phyloP scores from a whole-genome alignment of 2,113 vertebrate genomes.

The Forbesichthys papilliferus region DNA sequence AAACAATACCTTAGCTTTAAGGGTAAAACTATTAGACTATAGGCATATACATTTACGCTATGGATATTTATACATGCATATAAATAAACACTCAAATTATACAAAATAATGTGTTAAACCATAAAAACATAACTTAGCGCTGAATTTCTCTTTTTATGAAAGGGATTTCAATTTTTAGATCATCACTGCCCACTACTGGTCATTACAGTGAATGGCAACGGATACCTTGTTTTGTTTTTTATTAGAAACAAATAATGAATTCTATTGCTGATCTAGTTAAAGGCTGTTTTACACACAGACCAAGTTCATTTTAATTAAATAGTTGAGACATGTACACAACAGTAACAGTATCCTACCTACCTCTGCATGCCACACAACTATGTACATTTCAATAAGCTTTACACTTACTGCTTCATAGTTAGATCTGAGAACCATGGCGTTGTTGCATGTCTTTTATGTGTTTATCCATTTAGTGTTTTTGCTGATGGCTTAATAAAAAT shows the following conservation, averaged over 20 bases:
- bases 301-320: conserved; percentile 11
- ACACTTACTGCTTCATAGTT: conserved; percentile 19
- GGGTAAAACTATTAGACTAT: no score
- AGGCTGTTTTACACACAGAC: conserved; percentile 25
- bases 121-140: conserved; percentile 16
- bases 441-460: neutral
- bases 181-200: conserved; percentile 48
- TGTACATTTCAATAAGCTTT: neutral
- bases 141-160: no score
- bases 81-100: no score
- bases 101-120: no score
- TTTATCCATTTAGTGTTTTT: neutral
- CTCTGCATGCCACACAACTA: conserved; percentile 36
- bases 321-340: conserved; percentile 32
- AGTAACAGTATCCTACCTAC: conserved; percentile 28
- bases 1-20: neutral
- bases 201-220: neutral
- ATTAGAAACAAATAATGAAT: conserved; percentile 8
- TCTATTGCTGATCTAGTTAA: neutral
- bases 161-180: neutral
- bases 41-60: no score
- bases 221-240: neutral
- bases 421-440: conserved; percentile 7
- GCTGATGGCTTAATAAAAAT: conserved; percentile 6
- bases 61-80: no score